Conservation (phyloP, 2,888 invertebrate genomes). For the Paralinhomoeus sp. region DNA sequence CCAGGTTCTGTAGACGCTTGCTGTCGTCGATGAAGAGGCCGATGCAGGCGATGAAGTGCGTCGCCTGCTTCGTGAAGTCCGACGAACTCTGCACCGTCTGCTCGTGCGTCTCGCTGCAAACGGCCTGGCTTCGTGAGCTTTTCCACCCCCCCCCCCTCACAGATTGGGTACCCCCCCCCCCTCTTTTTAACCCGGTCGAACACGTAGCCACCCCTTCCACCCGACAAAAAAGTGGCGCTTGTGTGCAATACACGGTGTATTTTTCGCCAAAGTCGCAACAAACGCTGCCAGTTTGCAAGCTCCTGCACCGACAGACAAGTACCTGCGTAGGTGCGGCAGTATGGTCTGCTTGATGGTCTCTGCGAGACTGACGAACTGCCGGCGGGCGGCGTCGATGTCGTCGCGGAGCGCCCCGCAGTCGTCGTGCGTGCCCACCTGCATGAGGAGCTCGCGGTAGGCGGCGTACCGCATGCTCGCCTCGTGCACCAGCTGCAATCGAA, state of each 20-base stretch:
- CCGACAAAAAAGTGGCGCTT: background rate
- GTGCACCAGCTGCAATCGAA: slow-evolving; percentile 22
- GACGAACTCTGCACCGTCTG: background rate
- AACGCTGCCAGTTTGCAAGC: no score
- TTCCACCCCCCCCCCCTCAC: background rate
- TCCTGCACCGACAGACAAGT: no score
- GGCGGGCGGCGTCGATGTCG: slow-evolving; percentile 13
- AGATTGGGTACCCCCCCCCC: no score
- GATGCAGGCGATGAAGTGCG: slow-evolving; percentile 23
- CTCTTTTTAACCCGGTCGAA: no score
- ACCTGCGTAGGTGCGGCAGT: slow-evolving; percentile 21
- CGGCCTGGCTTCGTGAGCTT: background rate
- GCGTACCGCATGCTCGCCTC: slow-evolving; percentile 24
- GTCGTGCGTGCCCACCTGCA: slow-evolving; percentile 17
- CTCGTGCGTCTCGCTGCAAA: slow-evolving; percentile 1
- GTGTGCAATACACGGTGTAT: no score
- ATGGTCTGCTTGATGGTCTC: slow-evolving; percentile 21
- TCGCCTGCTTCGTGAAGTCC: slow-evolving; percentile 21
- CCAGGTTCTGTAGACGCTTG: no score
- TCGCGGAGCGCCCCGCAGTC: slow-evolving; percentile 16
- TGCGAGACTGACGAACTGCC: slow-evolving; percentile 18
- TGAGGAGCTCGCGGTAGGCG: slow-evolving; percentile 19
- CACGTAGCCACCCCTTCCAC: no score
- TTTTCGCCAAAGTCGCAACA: no score
- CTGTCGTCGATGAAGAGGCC: slow-evolving; percentile 19